Evolutionary conservation across 2,888 invertebrate genomes (phyloP), one percentile per base, ranked within the genome.

Genomic region (Petrophora chlorosata): DNA sequence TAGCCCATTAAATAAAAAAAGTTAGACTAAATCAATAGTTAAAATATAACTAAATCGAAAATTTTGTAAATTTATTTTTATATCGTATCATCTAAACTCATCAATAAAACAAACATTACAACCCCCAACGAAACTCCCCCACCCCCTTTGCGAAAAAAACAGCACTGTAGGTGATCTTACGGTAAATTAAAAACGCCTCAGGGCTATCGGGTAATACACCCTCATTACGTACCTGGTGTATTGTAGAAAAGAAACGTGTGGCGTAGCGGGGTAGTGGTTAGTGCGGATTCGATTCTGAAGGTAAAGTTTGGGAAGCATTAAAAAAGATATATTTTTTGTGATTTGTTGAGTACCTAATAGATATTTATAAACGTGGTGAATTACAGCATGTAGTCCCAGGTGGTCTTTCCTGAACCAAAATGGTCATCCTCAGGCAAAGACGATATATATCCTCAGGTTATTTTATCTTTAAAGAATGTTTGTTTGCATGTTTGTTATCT

Each of bases 121-220:
- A 13, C 14, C 12, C 10, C 12, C 9, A 13, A 26, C 22, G 17
- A 17, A 32, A 8, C n/a, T 14, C 28, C 3, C 9, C 26, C 3
- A n/a, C 28, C 40, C 29, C 38, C 25, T 15, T 40, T 9, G 34
- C 26, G 26, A 43, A 38, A 48, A 49, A 50, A 39, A 36, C 34
- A 40, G 12, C 39, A 40, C 25, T 45, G 65, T 76, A 83, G 85
- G 85, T 86, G 89, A 89, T 90, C 77, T 74, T 59, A 68, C 64
- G 82, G 89, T 70, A 90, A 90, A 91, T 91, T 90, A 91, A 90
- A 90, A 91, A 83, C 75, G 87, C 90, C 86, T 53, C 59, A 54
- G 85, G 90, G 71, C 78, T 73, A 89, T 89, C 77, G 82, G 73
- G 87, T 87, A 85, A 88, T 83, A 77, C 77, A 71, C 78, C 58